phyloP scores from a whole-genome alignment of 2,797 vertebrate genomes.

The Rhinophrynus dorsalis region DNA sequence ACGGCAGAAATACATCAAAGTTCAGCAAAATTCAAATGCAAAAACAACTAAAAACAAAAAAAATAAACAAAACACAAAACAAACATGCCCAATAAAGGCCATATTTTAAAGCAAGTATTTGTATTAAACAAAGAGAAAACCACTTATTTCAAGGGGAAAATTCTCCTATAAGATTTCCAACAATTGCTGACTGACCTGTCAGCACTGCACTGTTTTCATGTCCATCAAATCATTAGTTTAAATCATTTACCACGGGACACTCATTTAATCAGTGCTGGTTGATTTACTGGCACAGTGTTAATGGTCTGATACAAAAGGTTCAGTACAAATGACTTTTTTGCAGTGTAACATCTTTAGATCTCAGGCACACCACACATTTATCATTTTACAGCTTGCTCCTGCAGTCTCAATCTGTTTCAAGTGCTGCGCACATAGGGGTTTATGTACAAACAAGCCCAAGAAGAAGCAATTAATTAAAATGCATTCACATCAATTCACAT shows the following conservation, averaged over 20 bases:
- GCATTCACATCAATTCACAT: background rate
- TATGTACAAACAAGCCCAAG: slow-evolving; percentile 7
- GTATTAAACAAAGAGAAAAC: too few relatives aligned
- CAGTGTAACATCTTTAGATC: slow-evolving; percentile 23
- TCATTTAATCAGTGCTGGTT: slow-evolving; percentile 31
- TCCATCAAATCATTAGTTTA: slow-evolving; percentile 36
- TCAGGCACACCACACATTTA: slow-evolving; percentile 36
- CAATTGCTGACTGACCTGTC: background rate
- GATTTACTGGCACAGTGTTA: slow-evolving; percentile 31
- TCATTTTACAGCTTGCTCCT: slow-evolving; percentile 7
- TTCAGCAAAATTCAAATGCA: too few relatives aligned
- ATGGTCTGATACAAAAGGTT: slow-evolving; percentile 36
- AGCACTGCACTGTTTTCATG: background rate
- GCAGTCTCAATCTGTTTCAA: slow-evolving; percentile 10
- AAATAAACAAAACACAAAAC: too few relatives aligned
- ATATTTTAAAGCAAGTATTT: too few relatives aligned
- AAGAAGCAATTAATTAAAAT: slow-evolving; percentile 14
- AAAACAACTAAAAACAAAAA: too few relatives aligned
- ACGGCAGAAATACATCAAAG: too few relatives aligned
- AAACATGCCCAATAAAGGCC: too few relatives aligned
- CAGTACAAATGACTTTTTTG: slow-evolving; percentile 26
- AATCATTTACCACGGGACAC: slow-evolving; percentile 27
- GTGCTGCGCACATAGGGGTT: slow-evolving; percentile 2
- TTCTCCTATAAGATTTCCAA: background rate
- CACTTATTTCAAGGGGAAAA: too few relatives aligned